phyloP scores from a whole-genome alignment of 2,113 vertebrate species.

The Tachuris rubrigastra region DNA sequence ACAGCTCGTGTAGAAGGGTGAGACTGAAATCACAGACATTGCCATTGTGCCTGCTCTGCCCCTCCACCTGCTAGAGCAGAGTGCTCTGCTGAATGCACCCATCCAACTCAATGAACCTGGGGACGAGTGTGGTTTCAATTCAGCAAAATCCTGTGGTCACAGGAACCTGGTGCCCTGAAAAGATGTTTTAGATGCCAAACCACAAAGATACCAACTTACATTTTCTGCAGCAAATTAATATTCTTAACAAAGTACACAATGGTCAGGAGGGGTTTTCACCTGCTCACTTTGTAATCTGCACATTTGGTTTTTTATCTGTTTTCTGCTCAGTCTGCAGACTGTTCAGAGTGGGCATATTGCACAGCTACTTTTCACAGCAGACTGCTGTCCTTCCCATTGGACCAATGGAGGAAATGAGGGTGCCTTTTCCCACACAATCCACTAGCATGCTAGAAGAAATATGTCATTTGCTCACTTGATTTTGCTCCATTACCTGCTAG shows the following conservation, averaged over 20 bases:
- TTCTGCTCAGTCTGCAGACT: background rate
- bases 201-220: background rate
- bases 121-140: rapidly evolving
- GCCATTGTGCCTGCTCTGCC: rapidly evolving
- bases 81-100: background rate
- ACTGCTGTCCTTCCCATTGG: rapidly evolving
- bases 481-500: background rate
- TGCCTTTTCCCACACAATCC: rapidly evolving
- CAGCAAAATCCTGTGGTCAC: background rate
- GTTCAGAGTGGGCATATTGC: background rate
- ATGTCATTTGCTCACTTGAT: background rate
- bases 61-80: rapidly evolving
- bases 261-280: background rate
- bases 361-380: background rate
- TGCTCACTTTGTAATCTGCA: background rate
- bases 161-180: background rate
- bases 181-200: background rate
- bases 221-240: background rate
- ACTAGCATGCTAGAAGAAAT: background rate
- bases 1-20: rapidly evolving
- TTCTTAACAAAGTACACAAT: background rate
- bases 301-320: background rate
- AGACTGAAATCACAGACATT: rapidly evolving
- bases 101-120: background rate
- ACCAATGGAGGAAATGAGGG: background rate